Percentiles rank a stretch among this genome's conserved stretches.
Evolutionary conservation across 2,113 vertebrate species (phyloP).

Genomic region (Podocnemis expansa): DNA sequence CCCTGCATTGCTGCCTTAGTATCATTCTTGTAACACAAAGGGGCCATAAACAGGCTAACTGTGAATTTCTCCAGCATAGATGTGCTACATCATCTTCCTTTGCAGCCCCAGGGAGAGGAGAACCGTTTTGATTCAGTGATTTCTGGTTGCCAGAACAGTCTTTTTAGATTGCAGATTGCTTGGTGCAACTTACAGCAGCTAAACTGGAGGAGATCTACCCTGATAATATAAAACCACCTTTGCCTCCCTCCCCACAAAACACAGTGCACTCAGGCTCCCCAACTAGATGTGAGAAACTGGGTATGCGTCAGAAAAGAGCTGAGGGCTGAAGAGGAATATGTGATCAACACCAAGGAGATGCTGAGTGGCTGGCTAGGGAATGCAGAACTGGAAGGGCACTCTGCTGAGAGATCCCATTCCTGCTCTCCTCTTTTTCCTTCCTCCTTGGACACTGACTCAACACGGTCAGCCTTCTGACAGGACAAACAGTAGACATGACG

Average conservation of each 20-base stretch:
- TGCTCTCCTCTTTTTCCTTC: conserved; percentile 3
- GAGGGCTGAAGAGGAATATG: rapidly evolving
- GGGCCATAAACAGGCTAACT: rapidly evolving
- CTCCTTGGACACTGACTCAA: conserved; percentile 38
- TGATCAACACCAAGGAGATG: background rate
- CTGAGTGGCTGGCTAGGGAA: background rate
- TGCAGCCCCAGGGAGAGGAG: rapidly evolving
- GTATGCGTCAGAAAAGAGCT: background rate
- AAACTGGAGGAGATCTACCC: background rate
- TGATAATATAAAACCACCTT: rapidly evolving
- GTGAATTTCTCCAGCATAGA: no score
- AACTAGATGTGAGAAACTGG: background rate
- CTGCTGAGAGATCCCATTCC: background rate
- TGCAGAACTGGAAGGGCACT: rapidly evolving
- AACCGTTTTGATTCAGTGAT: background rate
- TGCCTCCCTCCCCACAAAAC: background rate
- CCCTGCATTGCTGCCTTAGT: background rate
- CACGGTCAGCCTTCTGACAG: background rate
- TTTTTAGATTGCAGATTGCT: background rate
- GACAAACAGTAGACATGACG: background rate
- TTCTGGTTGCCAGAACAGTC: background rate
- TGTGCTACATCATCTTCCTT: rapidly evolving
- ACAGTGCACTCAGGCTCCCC: background rate
- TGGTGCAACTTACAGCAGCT: background rate
- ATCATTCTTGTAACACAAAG: background rate